phyloP scores from a whole-genome alignment of 2,888 invertebrate species.

The Halictus ligatus region DNA sequence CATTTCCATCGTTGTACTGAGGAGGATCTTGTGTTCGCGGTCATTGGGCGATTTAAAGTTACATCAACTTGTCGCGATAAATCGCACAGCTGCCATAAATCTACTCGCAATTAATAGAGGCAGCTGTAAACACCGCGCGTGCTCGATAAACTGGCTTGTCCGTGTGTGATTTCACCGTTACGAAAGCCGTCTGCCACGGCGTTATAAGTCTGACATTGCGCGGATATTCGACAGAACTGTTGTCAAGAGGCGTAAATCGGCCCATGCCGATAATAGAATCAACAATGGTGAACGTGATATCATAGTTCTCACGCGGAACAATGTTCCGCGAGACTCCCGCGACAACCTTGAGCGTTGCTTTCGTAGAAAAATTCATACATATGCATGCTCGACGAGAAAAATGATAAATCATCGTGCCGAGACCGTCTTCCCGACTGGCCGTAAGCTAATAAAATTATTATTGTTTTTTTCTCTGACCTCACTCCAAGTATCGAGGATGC shows the following conservation, averaged over 20 bases:
- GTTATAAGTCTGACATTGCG: constrained; percentile 46
- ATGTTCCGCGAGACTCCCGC: neutral
- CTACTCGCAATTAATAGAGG: constrained; percentile 36
- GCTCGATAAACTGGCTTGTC: constrained; percentile 29
- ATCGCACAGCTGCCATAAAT: constrained; percentile 46
- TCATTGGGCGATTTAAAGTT: constrained; percentile 25
- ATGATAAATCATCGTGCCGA: neutral
- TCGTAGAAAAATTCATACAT: neutral
- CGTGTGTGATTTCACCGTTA: constrained; percentile 46
- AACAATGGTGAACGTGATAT: neutral
- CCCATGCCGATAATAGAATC: neutral
- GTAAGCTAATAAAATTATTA: neutral
- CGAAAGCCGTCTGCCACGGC: constrained; percentile 36
- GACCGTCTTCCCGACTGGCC: neutral
- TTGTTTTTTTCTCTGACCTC: neutral
- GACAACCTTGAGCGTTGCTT: neutral
- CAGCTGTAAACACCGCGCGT: constrained; percentile 22
- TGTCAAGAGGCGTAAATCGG: neutral
- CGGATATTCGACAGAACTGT: neutral
- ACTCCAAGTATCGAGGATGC: neutral
- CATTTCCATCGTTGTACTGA: neutral
- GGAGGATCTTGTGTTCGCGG: neutral
- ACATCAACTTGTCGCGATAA: constrained; percentile 37
- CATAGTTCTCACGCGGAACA: neutral
- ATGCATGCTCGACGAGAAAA: neutral